phyloP scores from a whole-genome alignment of 2,888 invertebrate genomes.

The Aplocera efformata region DNA sequence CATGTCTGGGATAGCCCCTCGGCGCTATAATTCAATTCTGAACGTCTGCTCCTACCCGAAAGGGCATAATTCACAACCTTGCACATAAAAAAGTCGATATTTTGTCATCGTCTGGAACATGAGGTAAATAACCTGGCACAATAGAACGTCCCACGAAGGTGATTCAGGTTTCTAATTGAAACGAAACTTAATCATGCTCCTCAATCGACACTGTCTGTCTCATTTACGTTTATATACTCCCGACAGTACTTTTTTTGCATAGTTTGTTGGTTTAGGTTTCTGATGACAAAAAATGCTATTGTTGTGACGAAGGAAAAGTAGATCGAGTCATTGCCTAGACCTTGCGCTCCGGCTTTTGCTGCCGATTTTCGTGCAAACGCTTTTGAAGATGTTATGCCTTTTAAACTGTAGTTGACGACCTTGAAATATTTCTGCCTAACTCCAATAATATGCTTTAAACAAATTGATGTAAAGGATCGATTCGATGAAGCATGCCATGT shows the following conservation, averaged over 20 bases:
- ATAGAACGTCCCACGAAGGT: constrained; percentile 17
- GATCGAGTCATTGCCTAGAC: constrained; percentile 40
- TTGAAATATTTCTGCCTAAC: too few species aligned
- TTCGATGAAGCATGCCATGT: too few species aligned
- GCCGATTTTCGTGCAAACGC: not conserved
- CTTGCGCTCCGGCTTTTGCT: constrained; percentile 34
- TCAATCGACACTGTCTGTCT: constrained; percentile 13
- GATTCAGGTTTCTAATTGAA: constrained; percentile 16
- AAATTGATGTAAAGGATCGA: too few species aligned
- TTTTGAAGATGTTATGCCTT: too few species aligned
- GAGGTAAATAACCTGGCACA: constrained; percentile 25
- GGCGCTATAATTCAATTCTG: constrained; percentile 15
- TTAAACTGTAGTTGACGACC: too few species aligned
- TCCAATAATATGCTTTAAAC: too few species aligned
- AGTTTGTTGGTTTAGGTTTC: constrained; percentile 28
- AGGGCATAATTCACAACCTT: constrained; percentile 26
- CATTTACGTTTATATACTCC: constrained; percentile 21
- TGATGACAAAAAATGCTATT: constrained; percentile 37
- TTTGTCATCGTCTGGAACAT: constrained; percentile 22
- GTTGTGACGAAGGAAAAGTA: constrained; percentile 45
- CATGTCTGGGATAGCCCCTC: constrained; percentile 3
- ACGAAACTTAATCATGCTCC: constrained; percentile 10
- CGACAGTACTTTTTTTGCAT: constrained; percentile 19
- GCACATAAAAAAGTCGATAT: constrained; percentile 24
- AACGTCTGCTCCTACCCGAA: constrained; percentile 15